A percentile compares a stretch with the other conserved stretches of the same genome.
Conservation (phyloP, 2,888 invertebrate genomes). For the Eupithecia pulchellata region DNA sequence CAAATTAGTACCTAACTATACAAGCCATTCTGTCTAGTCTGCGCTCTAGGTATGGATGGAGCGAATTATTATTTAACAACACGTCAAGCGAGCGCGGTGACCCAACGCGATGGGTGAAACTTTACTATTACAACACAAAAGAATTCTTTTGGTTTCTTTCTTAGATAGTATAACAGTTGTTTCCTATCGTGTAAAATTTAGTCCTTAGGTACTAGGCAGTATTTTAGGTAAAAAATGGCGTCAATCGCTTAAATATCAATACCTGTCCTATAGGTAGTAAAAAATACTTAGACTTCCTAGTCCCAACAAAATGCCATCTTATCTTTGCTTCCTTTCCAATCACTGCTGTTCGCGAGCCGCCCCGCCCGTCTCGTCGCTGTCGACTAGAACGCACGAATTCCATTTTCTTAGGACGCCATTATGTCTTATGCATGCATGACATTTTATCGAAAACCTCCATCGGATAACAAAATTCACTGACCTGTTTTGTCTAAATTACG, state of each 20-base stretch:
- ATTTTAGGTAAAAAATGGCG: no score
- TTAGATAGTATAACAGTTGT: no score
- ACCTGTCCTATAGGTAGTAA: background rate
- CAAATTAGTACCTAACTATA: no score
- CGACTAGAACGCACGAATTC: constrained; percentile 9
- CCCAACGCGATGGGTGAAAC: background rate
- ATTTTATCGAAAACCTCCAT: background rate
- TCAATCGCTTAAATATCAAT: background rate
- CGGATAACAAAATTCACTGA: constrained; percentile 62
- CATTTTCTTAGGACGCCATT: constrained; percentile 40
- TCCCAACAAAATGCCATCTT: background rate
- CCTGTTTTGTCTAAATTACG: constrained; percentile 56
- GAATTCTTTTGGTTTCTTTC: background rate
- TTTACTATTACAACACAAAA: background rate
- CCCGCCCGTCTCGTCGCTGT: background rate
- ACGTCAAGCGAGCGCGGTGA: background rate
- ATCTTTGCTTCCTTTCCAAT: constrained; percentile 8
- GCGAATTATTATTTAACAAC: background rate
- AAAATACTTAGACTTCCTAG: background rate
- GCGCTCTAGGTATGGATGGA: no score
- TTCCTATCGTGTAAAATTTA: background rate
- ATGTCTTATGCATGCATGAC: constrained; percentile 29
- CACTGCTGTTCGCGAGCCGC: constrained; percentile 1
- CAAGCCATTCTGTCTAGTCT: no score
- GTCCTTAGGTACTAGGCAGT: background rate